Conservation (phyloP, 2,888 invertebrate genomes). For the Habroteleia sp. region DNA sequence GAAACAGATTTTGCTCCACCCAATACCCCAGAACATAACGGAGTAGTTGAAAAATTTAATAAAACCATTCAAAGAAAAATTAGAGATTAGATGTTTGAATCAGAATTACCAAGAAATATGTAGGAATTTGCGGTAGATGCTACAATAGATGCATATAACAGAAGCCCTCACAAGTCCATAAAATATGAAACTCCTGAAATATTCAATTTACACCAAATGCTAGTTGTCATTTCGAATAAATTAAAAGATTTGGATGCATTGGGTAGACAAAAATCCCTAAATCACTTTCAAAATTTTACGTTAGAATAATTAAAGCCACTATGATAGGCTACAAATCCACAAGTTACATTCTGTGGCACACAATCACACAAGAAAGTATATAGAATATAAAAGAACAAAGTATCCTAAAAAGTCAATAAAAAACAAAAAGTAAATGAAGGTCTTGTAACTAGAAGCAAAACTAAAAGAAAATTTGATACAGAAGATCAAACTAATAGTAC, state of each 20-base stretch:
- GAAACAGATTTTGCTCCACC: not conserved
- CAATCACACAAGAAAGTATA: conserved; percentile 20
- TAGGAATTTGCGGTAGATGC: not conserved
- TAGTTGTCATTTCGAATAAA: not conserved
- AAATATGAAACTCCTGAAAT: conserved; percentile 45
- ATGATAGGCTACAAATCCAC: too few relatives aligned
- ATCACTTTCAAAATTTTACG: too few relatives aligned
- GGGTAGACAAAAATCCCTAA: too few relatives aligned
- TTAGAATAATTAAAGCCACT: too few relatives aligned
- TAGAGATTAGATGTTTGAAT: not conserved
- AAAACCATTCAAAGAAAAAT: not conserved
- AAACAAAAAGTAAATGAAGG: too few relatives aligned
- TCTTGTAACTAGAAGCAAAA: too few relatives aligned
- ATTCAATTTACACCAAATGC: too few relatives aligned
- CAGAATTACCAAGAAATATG: not conserved
- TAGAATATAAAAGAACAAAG: too few relatives aligned
- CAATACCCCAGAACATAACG: not conserved
- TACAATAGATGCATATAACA: not conserved
- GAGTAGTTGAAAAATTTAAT: not conserved
- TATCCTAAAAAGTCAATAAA: too few relatives aligned
- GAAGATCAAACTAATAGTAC: too few relatives aligned
- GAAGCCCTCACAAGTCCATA: conserved; percentile 67
- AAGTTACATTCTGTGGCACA: conserved; percentile 8
- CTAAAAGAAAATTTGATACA: too few relatives aligned
- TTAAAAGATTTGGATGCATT: too few relatives aligned